These are phyloP conservation scores for Ptychadena robeensis DNA, from an alignment of 2,797 vertebrate species.

Conservation along the genomic window DNA sequence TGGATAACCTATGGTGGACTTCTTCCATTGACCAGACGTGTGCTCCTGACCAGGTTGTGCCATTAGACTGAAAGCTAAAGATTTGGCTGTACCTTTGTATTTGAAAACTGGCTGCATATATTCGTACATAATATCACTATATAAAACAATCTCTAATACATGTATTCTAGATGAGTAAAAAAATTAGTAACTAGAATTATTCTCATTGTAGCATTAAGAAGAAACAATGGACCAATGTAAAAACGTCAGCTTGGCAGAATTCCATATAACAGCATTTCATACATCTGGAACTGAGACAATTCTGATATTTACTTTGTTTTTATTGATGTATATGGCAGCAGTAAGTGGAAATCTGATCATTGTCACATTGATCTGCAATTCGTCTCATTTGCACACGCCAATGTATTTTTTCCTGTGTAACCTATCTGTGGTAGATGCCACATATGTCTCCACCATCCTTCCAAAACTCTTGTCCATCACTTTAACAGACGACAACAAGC, in stretches of 20 bases:
- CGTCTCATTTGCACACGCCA: conserved; percentile 31
- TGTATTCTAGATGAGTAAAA: too few species aligned
- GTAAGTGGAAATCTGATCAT: conserved; percentile 36
- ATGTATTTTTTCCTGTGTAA: conserved; percentile 65
- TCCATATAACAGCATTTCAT: conserved; percentile 28
- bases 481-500: not conserved
- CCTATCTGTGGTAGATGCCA: conserved; percentile 49
- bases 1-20: too few species aligned
- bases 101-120: too few species aligned
- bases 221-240: conserved; percentile 4
- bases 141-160: too few species aligned
- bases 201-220: not conserved
- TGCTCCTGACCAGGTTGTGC: too few species aligned
- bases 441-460: conserved; percentile 19
- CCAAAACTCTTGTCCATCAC: conserved; percentile 23
- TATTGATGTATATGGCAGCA: conserved; percentile 14
- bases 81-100: too few species aligned
- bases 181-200: not conserved
- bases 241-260: not conserved
- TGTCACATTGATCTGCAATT: not conserved
- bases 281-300: not conserved
- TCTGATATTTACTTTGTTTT: conserved; percentile 52
- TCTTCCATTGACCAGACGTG: too few species aligned
- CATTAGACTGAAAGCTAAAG: too few species aligned
- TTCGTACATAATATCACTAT: too few species aligned